These are phyloP conservation scores for Desoria tigrina DNA, from an alignment of 2,888 invertebrate species.

Conservation along the genomic window DNA sequence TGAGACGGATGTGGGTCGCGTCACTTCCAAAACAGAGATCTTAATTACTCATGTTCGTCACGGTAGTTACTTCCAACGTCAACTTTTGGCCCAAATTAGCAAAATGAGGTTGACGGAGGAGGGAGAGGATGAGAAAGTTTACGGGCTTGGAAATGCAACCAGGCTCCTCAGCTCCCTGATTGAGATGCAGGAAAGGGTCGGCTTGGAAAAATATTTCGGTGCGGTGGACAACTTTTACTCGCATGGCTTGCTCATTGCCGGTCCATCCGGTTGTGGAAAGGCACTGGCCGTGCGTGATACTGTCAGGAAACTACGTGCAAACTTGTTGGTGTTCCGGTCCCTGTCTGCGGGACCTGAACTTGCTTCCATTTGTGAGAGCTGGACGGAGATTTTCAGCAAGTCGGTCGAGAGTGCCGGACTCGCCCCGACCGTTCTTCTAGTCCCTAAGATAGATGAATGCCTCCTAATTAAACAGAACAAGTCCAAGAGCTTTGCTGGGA, in stretches of 20 bases:
- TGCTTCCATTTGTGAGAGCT: constrained; percentile 57
- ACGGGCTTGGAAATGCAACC: constrained; percentile 35
- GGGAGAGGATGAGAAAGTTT: constrained; percentile 1
- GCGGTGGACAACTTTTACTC: constrained; percentile 36
- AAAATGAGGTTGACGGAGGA: too few relatives aligned
- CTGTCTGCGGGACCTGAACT: constrained; percentile 4
- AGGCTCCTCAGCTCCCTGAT: constrained; percentile 32
- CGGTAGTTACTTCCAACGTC: constrained; percentile 39
- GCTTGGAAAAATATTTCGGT: constrained; percentile 9
- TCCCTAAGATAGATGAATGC: constrained; percentile 34
- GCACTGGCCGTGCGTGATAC: constrained; percentile 61
- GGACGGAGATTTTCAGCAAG: constrained; percentile 60
- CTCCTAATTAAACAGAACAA: constrained; percentile 18
- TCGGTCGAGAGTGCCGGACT: constrained; percentile 57
- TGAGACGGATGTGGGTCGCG: constrained; percentile 35
- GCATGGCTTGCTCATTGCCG: constrained; percentile 58
- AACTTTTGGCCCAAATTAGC: constrained; percentile 6
- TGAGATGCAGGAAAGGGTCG: constrained; percentile 15
- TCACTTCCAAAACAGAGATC: constrained; percentile 45
- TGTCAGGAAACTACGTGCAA: constrained; percentile 58
- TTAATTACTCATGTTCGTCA: constrained; percentile 40
- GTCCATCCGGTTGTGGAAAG: constrained; percentile 65
- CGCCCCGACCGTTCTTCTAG: constrained; percentile 57
- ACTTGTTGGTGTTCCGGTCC: constrained; percentile 56
- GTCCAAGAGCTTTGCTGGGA: constrained; percentile 52